Evolutionary conservation across 2,113 vertebrate species (phyloP).

Genomic region (Proterorhinus semilunaris): DNA sequence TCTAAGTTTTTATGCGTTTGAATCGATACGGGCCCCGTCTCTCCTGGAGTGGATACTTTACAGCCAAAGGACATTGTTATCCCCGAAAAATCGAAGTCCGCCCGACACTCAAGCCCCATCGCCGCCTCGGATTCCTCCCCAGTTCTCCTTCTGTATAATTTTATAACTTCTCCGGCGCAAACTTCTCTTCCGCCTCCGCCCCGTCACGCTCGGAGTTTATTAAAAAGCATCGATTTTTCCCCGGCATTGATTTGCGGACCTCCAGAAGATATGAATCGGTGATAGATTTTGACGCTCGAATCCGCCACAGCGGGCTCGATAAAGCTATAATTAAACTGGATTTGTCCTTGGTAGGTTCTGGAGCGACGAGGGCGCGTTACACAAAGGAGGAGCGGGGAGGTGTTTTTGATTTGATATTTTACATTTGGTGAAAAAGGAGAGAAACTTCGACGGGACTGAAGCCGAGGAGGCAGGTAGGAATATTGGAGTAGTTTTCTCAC

Average conservation of each 20-base stretch:
- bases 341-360: constrained; percentile 1
- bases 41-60: neutral
- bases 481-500: too few species aligned
- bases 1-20: neutral
- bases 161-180: neutral
- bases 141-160: neutral
- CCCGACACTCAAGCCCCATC: neutral
- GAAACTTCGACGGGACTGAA: neutral
- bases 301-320: neutral
- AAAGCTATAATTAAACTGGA: constrained; percentile 4
- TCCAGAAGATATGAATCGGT: constrained; percentile 6
- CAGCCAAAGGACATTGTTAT: neutral
- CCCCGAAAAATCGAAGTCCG: neutral
- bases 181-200: neutral
- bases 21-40: neutral
- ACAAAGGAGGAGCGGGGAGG: neutral
- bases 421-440: neutral
- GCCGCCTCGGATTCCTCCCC: neutral
- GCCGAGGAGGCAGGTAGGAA: too few species aligned
- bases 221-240: neutral
- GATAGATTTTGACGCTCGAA: neutral
- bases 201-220: neutral
- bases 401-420: neutral
- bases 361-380: neutral
- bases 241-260: neutral